Evolutionary conservation across 2,797 vertebrate species (phyloP), one percentile per base, ranked within the genome.

Genomic region (Alectoris magna): DNA sequence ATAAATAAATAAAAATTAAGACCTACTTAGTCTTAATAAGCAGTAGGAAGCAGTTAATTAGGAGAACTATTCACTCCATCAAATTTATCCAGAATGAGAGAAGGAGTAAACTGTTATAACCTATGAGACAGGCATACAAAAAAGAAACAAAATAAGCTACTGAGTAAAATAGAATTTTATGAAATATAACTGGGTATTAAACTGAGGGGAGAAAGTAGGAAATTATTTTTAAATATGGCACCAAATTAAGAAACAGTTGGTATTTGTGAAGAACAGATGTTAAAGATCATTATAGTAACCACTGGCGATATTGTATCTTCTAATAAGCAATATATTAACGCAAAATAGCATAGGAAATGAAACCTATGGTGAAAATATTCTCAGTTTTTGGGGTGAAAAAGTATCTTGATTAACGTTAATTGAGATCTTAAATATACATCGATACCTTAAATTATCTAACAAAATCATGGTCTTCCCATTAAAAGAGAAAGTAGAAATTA

Each of bases 191-290:
- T 58, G 58, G 46, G 36, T 41, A 90, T 83, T 82, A 87, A 81
- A 80, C 11, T 51, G 15, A 68, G 78, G 3, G 29, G 9, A 84
- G 84, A 94, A 88, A 84, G 48, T 2, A 11, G 36, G 19, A 26
- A 82, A 82, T 92, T 58, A 59, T 79, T 87, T 89, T 93, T 39
- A 91, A 94, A 58, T 85, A 78, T 48, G 39, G 44, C 53, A 87
- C 5, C 51, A 88, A 94, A 86, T 92, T 79, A 96, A 43, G 67
- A 75, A 90, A 84, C 64, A 85, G 75, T 75, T 95, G 91, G 48
- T 94, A 66, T 91, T 93, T 90, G 63, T 36, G 87, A 92, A 90
- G 89, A 91, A 59, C 87, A 88, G 92, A 89, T 91, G 85, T 88
- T 94, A 92, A 91, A 83, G 53, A 92, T 80, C 80, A 91, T 91